These are phyloP conservation scores for Peromyscus melanophrys DNA, from an alignment of 2,797 vertebrate genomes.

Conservation along the genomic window DNA sequence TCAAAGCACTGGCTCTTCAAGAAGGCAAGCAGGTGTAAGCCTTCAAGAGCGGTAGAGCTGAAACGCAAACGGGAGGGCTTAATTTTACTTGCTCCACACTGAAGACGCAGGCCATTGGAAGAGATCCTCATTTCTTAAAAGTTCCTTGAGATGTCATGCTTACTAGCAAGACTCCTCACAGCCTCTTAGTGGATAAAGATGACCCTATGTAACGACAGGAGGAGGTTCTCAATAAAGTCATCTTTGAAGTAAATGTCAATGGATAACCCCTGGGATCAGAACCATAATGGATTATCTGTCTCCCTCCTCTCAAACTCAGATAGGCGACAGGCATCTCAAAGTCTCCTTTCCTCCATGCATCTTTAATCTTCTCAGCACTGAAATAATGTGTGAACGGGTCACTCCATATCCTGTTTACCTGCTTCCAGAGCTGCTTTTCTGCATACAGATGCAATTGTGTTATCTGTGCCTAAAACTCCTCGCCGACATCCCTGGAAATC, in stretches of 20 bases:
- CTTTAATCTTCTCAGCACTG: conserved; percentile 29
- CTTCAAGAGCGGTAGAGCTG: neutral
- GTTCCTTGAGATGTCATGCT: conserved; percentile 3
- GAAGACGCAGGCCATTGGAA: neutral
- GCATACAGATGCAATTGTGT: neutral
- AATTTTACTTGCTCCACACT: conserved; percentile 12
- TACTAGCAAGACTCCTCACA: neutral
- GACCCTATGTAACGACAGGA: neutral
- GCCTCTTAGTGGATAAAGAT: neutral
- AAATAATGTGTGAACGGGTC: conserved; percentile 14
- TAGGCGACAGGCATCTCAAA: neutral
- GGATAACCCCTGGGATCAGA: neutral
- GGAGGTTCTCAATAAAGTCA: neutral
- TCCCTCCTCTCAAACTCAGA: neutral
- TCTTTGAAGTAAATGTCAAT: conserved; percentile 33
- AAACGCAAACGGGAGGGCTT: neutral
- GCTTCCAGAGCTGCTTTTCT: conserved; percentile 8
- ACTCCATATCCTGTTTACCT: neutral
- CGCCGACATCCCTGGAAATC: neutral
- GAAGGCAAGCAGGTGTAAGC: conserved; percentile 1
- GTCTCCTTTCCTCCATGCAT: neutral
- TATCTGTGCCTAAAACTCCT: neutral
- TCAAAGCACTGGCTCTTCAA: conserved; percentile 14
- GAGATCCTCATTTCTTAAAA: neutral
- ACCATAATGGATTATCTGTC: neutral